Evolutionary conservation across 2,797 vertebrate species (phyloP), one percentile per base, ranked within the genome.

Genomic region (Cygnus olor): DNA sequence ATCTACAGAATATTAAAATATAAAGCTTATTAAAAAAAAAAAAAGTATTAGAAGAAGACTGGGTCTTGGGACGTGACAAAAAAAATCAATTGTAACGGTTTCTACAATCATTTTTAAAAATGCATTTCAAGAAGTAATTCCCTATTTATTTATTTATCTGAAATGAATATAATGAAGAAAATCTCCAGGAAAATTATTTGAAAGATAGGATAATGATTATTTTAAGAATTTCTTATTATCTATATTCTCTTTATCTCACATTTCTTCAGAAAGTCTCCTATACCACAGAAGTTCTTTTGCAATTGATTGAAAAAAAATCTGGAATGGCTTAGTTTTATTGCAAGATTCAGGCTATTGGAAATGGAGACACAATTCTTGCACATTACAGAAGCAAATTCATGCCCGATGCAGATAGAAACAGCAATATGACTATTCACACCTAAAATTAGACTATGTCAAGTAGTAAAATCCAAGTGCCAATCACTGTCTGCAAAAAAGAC

Each of bases 391-490:
- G 57, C 1, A 1, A 71, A 80, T 34, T 85, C 78, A 96, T 36
- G 14, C 4, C 25, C 40, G 78, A 24, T 12, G 15, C 14, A 78
- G 49, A 57, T 25, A 80, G n/a, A 89, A 89, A 74, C 21, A 88
- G 20, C 20, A 87, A 32, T 72, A 60, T 71, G 64, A 54, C 53
- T 90, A 49, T 68, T 93, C 90, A 88, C 40, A 89, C 54, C 57
- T 83, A 74, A 95, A 96, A 95, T 87, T 92, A 78, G 84, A 80
- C 42, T 85, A 42, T 28, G 47, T 38, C n/a, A 80, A 34, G 58
- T 27, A 69, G 17, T 54, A 91, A 95, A 88, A 94, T 58, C 44
- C 65, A 90, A 80, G 14, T 85, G 71, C 18, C 61, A 78, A 66
- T 91, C 61, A 68, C 18, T 20, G 22, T 54, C 22, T 10, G 10